These are phyloP conservation scores for Rhaphigaster nebulosa DNA, from an alignment of 2,888 invertebrate genomes.

Conservation along the genomic window DNA sequence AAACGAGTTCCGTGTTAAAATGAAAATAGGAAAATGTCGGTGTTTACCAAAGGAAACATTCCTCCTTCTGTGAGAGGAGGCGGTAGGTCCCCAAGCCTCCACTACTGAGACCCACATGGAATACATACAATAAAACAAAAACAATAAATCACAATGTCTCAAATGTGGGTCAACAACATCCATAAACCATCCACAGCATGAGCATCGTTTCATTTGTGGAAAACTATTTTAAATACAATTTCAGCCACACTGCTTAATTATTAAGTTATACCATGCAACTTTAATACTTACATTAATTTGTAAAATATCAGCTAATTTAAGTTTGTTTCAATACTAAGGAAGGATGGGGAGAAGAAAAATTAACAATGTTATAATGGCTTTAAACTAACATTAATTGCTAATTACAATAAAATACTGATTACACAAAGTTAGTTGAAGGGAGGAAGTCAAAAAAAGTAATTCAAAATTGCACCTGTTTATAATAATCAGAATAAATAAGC, in stretches of 20 bases:
- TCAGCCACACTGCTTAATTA: not conserved
- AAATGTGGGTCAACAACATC: conserved; percentile 55
- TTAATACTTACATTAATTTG: not conserved
- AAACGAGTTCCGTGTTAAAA: conserved; percentile 59
- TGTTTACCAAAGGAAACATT: conserved; percentile 63
- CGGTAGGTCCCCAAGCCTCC: conserved; percentile 60
- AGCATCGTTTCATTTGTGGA: conserved; percentile 42
- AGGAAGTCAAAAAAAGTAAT: not conserved
- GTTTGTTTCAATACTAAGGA: not conserved
- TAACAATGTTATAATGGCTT: not conserved
- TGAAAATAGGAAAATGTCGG: conserved; percentile 58
- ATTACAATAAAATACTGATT: no score
- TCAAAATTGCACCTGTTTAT: not conserved
- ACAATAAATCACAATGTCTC: conserved; percentile 53
- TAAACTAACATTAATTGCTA: no score
- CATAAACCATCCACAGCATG: conserved; percentile 36
- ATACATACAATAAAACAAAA: conserved; percentile 60
- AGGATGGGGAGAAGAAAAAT: not conserved
- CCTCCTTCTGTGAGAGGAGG: conserved; percentile 58
- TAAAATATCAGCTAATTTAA: not conserved
- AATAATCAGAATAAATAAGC: not conserved
- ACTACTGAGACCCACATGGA: conserved; percentile 62
- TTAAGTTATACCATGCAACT: not conserved
- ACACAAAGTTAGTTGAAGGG: no score
- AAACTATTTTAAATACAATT: not conserved